phyloP scores from a whole-genome alignment of 2,113 vertebrate genomes.

The Halcyon senegalensis region DNA sequence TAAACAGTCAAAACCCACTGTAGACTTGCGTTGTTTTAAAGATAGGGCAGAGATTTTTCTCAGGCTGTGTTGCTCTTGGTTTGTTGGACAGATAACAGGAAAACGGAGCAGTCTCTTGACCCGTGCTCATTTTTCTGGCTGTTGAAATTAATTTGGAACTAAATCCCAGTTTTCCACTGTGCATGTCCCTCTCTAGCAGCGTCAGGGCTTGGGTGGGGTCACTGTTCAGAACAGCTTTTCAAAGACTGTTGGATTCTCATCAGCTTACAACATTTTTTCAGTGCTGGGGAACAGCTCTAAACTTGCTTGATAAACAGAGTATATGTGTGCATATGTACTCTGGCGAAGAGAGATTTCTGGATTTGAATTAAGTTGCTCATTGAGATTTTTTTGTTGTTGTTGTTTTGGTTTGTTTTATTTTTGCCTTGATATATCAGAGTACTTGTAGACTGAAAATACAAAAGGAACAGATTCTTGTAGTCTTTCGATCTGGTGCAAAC shows the following conservation, averaged over 20 bases:
- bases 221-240: constrained; percentile 63
- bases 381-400: background rate
- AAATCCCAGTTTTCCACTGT: constrained; percentile 48
- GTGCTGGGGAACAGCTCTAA: background rate
- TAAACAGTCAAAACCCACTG: background rate
- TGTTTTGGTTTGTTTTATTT: background rate
- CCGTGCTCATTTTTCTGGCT: constrained; percentile 53
- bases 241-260: constrained; percentile 44
- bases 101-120: constrained; percentile 56
- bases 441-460: background rate
- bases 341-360: background rate
- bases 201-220: constrained; percentile 73
- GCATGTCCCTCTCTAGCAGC: constrained; percentile 55
- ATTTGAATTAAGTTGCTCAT: background rate
- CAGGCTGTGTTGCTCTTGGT: background rate
- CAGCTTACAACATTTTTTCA: constrained; percentile 19
- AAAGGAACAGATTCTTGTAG: background rate
- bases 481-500: background rate
- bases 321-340: background rate
- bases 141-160: constrained; percentile 72
- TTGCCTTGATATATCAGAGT: background rate
- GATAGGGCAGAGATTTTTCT: background rate
- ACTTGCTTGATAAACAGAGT: background rate
- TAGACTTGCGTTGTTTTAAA: background rate
- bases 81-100: constrained; percentile 45